These are phyloP conservation scores for Pteropus alecto DNA, from an alignment of 2,113 vertebrate species.

Conservation along the genomic window DNA sequence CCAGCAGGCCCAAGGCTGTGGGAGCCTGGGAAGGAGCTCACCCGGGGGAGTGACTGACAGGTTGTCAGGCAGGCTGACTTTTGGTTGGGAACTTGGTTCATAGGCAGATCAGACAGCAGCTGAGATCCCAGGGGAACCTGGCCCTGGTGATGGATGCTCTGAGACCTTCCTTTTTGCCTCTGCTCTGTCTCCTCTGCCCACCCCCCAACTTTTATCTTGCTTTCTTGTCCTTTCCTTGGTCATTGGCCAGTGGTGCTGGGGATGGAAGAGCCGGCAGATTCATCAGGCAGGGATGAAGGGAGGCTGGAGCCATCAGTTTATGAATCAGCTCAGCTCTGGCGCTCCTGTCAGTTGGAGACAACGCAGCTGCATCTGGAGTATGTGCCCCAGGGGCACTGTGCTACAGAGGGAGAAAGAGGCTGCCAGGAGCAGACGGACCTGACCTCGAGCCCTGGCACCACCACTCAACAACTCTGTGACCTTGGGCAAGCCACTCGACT, in stretches of 20 bases:
- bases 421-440: not conserved
- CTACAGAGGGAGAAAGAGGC: not conserved
- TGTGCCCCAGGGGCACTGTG: not conserved
- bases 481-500: not conserved
- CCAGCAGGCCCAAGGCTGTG: not conserved
- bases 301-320: not conserved
- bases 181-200: not conserved
- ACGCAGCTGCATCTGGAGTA: not conserved
- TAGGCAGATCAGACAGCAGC: not conserved
- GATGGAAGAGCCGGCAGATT: slow-evolving; percentile 23
- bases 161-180: not conserved
- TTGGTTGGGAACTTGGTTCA: slow-evolving; percentile 22
- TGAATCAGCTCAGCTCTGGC: slow-evolving; percentile 26
- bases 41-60: slow-evolving; percentile 18
- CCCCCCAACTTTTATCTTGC: not conserved
- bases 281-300: slow-evolving; percentile 1
- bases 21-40: slow-evolving; percentile 40
- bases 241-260: not conserved
- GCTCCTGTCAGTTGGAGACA: not conserved
- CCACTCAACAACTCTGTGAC: not conserved
- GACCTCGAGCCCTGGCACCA: not conserved
- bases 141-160: slow-evolving; percentile 45
- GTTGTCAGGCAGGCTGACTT: not conserved
- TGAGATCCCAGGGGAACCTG: not conserved
- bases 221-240: slow-evolving; percentile 42